A percentile compares a stretch with the other conserved stretches of the same genome.
These are phyloP conservation scores for Climacteris rufus DNA, from an alignment of 2,113 vertebrate genomes.

Conservation along the genomic window DNA sequence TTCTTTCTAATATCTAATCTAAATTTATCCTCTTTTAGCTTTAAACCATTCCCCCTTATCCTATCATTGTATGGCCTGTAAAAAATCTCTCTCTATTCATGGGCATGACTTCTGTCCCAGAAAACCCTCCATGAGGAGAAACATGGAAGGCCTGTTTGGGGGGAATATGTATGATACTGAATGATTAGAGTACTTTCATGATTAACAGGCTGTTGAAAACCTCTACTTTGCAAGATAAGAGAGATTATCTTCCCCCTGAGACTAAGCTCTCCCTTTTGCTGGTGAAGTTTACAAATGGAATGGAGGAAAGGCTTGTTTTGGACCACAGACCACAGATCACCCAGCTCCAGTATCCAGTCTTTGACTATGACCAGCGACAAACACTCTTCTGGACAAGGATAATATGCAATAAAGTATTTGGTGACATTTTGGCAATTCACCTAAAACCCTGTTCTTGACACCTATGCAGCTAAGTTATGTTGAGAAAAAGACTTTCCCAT, in stretches of 20 bases:
- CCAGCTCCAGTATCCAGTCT: not conserved
- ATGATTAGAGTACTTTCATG: not conserved
- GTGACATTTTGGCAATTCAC: not conserved
- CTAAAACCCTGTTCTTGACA: not conserved
- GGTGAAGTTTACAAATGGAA: not conserved
- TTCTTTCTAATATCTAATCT: not conserved
- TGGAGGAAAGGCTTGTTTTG: not conserved
- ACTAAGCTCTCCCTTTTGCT: not conserved
- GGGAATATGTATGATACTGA: not conserved
- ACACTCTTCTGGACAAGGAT: not conserved
- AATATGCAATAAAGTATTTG: not conserved
- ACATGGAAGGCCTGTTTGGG: not conserved
- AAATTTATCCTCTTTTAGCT: not conserved
- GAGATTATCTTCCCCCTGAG: not conserved
- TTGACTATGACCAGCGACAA: not conserved
- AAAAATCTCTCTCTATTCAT: not conserved
- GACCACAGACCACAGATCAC: not conserved
- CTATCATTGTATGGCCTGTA: not conserved
- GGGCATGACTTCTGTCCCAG: not conserved
- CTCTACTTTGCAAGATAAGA: not conserved
- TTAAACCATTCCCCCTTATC: not conserved
- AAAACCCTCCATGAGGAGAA: not conserved
- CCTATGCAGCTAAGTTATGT: not conserved
- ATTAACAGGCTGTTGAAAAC: not conserved
- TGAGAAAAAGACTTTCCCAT: not conserved